Evolutionary conservation across 2,888 invertebrate genomes (phyloP), one percentile per base, ranked within the genome.

Genomic region (Lithophane ornitopus): DNA sequence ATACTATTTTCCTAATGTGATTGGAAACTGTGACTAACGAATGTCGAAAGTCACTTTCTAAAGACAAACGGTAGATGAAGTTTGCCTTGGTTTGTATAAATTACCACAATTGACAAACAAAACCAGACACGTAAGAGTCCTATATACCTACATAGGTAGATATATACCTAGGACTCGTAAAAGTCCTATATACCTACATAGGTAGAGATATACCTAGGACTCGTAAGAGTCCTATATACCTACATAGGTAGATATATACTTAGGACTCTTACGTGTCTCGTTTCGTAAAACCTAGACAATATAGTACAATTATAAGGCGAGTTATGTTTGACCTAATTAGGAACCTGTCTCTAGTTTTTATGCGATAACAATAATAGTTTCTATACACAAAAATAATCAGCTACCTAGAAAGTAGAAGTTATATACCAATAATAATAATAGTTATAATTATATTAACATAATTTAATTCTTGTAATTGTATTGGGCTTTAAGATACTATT

Each of bases 261-360:
- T n/a, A n/a, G 16, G 19, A 26, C 8, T 16, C 34, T n/a, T 16
- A 62, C 22, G 22, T 39, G 16, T 12, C 28, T 34, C 1, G 26
- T 44, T 44, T 26, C 67, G 26, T 14, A 66, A 77, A 65, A 75
- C n/a, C 56, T n/a, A n/a, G n/a, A n/a, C n/a, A n/a, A n/a, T n/a
- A n/a, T n/a, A n/a, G n/a, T 8, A 66, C 28, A 67, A 59, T n/a
- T 34, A n/a, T 19, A 59, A 28, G 28, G 14, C 69, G 3, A 26
- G 26, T 28, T 54, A 54, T 28, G 16, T 61, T 46, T 54, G 44
- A 39, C 52, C 39, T 68, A 68, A 67, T 76, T 52, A 61, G 0
- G 22, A 67, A 41, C 44, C 8, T 9, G 14, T 28, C 22, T 28
- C 26, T 61, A 61, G 52, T 76, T 61, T 34, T 34, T 39, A n/a